Evolutionary conservation across 2,113 vertebrate species (phyloP).

Genomic region (Ptilorrhoa leucosticta): DNA sequence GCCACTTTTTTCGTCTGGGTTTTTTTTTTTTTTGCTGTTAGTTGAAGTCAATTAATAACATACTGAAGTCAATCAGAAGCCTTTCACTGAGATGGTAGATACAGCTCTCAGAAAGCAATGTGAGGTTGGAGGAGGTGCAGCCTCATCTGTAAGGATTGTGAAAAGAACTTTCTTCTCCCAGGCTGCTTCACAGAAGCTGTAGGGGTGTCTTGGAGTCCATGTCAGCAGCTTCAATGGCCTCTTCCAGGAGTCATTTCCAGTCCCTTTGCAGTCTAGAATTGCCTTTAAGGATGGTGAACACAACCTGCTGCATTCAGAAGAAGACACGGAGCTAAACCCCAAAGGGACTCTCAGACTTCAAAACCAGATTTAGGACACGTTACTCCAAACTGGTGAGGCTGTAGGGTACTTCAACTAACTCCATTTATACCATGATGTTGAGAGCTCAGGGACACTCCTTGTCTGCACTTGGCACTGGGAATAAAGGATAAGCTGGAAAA

Average conservation of each 20-base stretch:
- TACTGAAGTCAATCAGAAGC: neutral
- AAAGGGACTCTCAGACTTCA: neutral
- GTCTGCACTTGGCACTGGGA: neutral
- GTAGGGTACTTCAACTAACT: neutral
- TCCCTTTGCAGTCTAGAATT: neutral
- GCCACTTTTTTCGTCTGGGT: fast-evolving
- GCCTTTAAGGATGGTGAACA: neutral
- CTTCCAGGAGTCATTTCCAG: neutral
- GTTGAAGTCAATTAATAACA: neutral
- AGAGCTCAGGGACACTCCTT: neutral
- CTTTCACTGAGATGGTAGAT: neutral
- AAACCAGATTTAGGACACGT: neutral
- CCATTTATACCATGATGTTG: fast-evolving
- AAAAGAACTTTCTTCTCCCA: neutral
- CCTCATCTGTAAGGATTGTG: fast-evolving
- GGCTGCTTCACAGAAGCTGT: neutral
- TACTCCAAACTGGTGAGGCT: neutral
- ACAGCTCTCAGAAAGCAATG: neutral
- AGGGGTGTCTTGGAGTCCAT: neutral
- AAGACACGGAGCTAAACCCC: fast-evolving
- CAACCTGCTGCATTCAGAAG: neutral
- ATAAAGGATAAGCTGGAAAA: neutral
- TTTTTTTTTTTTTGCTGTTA: neutral
- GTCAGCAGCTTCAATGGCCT: neutral
- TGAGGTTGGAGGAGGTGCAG: neutral